A percentile compares a stretch with the other conserved stretches of the same genome.
Evolutionary conservation across 2,888 invertebrate species (phyloP).

Genomic region (Melinaea menophilus): DNA sequence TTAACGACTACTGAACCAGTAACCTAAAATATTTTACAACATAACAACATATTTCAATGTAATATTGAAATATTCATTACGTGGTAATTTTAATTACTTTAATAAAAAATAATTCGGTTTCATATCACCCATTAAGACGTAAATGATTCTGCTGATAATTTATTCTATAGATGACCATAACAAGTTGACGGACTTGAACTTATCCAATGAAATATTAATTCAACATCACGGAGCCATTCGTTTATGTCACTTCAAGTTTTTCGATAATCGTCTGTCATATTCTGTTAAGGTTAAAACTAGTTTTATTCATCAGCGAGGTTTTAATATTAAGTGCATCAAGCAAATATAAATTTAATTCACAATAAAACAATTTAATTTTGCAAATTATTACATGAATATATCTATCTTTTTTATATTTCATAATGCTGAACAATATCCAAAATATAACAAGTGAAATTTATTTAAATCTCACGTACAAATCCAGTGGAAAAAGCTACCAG

Average conservation of each 20-base stretch:
- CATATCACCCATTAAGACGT: background rate
- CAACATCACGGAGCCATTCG: background rate
- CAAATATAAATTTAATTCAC: background rate
- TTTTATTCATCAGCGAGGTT: background rate
- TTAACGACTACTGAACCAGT: no score
- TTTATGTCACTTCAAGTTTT: conserved; percentile 3
- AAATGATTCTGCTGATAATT: conserved; percentile 1
- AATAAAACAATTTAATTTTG: no score
- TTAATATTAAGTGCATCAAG: background rate
- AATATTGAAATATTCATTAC: no score
- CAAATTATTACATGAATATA: no score
- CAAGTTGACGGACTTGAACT: background rate
- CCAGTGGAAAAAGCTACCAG: no score
- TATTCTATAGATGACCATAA: background rate
- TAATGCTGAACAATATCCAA: no score
- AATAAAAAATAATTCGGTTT: conserved; percentile 5
- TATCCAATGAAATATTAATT: background rate
- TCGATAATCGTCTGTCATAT: conserved; percentile 1
- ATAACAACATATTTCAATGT: no score
- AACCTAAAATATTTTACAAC: no score
- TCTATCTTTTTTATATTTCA: no score
- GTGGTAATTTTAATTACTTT: no score
- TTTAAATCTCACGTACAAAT: background rate
- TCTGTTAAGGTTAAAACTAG: conserved; percentile 1
- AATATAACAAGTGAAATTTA: no score